Percentiles rank a stretch among this genome's conserved stretches.
These are phyloP conservation scores for Apostichopus leukothele DNA, from an alignment of 53 echinoderm and acorn worm genomes.

Conservation along the genomic window DNA sequence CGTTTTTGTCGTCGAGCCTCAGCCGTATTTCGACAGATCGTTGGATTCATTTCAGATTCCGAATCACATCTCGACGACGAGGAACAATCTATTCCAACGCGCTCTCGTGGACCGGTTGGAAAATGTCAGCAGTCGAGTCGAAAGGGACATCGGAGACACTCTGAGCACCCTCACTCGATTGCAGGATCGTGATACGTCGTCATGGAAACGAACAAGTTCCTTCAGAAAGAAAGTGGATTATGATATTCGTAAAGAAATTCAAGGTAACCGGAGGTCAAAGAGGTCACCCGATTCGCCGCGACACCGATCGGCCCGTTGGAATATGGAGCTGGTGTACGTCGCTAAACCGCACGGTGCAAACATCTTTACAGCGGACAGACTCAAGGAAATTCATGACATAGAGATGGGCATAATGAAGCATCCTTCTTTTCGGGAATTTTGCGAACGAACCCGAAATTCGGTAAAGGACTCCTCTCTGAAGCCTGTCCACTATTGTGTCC, in stretches of 20 bases:
- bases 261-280: neutral
- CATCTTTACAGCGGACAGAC: slow-evolving; percentile 85
- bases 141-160: neutral
- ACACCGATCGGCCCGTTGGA: slow-evolving; percentile 48
- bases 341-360: slow-evolving; percentile 69
- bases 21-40: slow-evolving; percentile 87
- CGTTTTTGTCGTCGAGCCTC: slow-evolving; percentile 64
- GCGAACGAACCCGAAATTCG: slow-evolving; percentile 50
- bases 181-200: neutral
- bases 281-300: neutral
- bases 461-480: slow-evolving; percentile 58
- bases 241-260: too few relatives aligned
- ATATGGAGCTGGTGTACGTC: slow-evolving; percentile 74
- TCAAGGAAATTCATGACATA: slow-evolving; percentile 72
- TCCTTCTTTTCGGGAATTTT: slow-evolving; percentile 68
- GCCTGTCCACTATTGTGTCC: slow-evolving; percentile 58
- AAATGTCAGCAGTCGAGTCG: slow-evolving; percentile 1
- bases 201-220: neutral
- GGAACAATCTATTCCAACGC: slow-evolving; percentile 59
- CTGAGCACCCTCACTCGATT: neutral
- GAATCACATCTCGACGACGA: slow-evolving; percentile 74
- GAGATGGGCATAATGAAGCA: slow-evolving; percentile 85
- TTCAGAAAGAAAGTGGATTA: too few relatives aligned
- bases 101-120: slow-evolving; percentile 54
- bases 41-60: slow-evolving; percentile 92